A percentile compares a stretch with the other conserved stretches of the same genome.
phyloP scores from a whole-genome alignment of 2,797 vertebrate genomes.

The Cossypha caffra region DNA sequence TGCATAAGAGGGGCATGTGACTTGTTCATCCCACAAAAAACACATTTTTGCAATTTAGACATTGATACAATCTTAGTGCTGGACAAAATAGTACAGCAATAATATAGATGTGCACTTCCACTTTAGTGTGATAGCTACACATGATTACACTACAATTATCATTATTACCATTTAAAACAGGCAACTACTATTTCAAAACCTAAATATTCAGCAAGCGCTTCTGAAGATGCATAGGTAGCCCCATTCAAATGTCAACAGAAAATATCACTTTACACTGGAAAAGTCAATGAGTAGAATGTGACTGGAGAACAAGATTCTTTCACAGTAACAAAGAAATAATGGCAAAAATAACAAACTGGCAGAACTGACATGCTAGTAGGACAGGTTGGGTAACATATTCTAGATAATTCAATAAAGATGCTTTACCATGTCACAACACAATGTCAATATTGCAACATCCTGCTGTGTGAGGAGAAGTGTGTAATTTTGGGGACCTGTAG shows the following conservation, averaged over 20 bases:
- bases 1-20: not conserved
- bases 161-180: not conserved
- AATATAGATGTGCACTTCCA: not conserved
- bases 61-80: not conserved
- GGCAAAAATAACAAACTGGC: not conserved
- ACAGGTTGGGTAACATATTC: not conserved
- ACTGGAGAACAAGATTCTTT: not conserved
- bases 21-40: not conserved
- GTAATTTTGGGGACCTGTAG: not conserved
- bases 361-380: not conserved
- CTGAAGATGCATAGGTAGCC: not conserved
- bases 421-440: not conserved
- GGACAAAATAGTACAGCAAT: not conserved
- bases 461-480: not conserved
- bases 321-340: not conserved
- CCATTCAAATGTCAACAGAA: not conserved
- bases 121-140: not conserved
- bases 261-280: not conserved
- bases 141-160: not conserved
- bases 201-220: not conserved
- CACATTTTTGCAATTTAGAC: not conserved
- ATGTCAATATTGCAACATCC: not conserved
- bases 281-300: not conserved
- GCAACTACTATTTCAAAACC: not conserved
- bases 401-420: not conserved